These are phyloP conservation scores for Pseudolaguvia tuberculata DNA, from an alignment of 2,113 vertebrate genomes.

Conservation along the genomic window DNA sequence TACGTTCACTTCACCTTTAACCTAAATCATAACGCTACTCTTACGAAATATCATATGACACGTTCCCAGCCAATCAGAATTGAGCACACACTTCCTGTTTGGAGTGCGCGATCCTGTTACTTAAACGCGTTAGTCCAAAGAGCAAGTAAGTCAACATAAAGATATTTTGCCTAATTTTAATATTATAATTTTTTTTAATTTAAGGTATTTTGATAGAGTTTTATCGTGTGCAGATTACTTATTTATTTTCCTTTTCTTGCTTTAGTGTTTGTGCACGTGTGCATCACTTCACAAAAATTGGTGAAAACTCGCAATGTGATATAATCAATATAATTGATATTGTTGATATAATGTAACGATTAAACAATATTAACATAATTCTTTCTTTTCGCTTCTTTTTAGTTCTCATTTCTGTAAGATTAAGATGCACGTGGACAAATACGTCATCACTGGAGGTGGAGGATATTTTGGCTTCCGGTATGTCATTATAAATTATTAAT, in stretches of 20 bases:
- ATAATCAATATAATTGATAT: too few relatives aligned
- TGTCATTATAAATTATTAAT: too few relatives aligned
- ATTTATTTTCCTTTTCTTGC: neutral
- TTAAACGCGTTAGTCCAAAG: neutral
- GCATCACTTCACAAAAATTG: neutral
- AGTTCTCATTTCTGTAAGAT: neutral
- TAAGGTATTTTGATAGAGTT: neutral
- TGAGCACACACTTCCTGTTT: neutral
- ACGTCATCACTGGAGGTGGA: slow-evolving; percentile 10
- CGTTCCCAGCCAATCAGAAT: neutral
- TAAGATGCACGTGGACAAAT: neutral
- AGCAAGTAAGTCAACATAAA: neutral
- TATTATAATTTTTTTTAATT: neutral
- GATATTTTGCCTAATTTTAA: neutral
- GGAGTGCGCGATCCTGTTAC: neutral
- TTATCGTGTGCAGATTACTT: neutral
- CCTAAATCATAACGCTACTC: neutral
- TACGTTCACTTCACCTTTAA: neutral
- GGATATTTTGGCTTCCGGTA: slow-evolving; percentile 22
- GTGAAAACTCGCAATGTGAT: neutral
- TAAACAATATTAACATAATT: neutral
- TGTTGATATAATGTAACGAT: neutral
- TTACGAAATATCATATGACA: neutral
- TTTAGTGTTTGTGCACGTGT: neutral
- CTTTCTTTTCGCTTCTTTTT: neutral